A percentile compares a stretch with the other conserved stretches of the same genome.
These are phyloP conservation scores for Gastrophysa polygoni DNA, from an alignment of 2,888 invertebrate species.

Conservation along the genomic window DNA sequence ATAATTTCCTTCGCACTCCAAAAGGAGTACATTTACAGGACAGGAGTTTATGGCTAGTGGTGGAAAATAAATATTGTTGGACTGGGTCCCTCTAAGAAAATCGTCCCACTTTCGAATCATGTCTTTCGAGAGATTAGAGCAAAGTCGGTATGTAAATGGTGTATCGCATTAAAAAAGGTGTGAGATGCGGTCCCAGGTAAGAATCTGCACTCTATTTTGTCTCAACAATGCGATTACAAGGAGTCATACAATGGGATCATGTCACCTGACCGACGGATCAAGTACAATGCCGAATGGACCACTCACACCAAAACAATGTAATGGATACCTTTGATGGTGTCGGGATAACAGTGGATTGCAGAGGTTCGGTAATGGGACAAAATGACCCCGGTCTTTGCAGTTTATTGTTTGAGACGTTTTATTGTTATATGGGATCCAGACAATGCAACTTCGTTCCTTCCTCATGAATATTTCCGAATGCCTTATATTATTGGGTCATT, in stretches of 20 bases:
- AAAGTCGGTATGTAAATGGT: slow-evolving; percentile 45
- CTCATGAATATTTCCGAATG: too few relatives aligned
- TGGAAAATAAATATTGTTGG: too few relatives aligned
- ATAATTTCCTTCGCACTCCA: too few relatives aligned
- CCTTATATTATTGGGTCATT: too few relatives aligned
- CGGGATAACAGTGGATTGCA: slow-evolving; percentile 1
- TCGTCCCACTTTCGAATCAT: neutral
- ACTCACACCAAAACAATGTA: slow-evolving; percentile 50
- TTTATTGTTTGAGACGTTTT: too few relatives aligned
- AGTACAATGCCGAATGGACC: slow-evolving; percentile 42
- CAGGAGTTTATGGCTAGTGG: too few relatives aligned
- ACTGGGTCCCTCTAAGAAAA: too few relatives aligned
- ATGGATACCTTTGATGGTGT: slow-evolving; percentile 39
- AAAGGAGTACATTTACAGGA: too few relatives aligned
- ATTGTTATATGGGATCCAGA: too few relatives aligned
- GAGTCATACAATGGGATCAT: slow-evolving; percentile 45
- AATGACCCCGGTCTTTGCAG: neutral
- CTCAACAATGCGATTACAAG: slow-evolving; percentile 51
- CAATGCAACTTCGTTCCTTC: too few relatives aligned
- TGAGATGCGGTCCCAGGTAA: slow-evolving; percentile 41
- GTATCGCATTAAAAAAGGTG: slow-evolving; percentile 46
- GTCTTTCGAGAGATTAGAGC: slow-evolving; percentile 9
- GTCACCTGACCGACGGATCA: slow-evolving; percentile 42
- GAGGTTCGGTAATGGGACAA: slow-evolving; percentile 6
- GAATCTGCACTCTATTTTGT: slow-evolving; percentile 36